Evolutionary conservation across 1,140 invertebrate genomes (phyloP).

Genomic region (Zaprionus tsacasi): DNA sequence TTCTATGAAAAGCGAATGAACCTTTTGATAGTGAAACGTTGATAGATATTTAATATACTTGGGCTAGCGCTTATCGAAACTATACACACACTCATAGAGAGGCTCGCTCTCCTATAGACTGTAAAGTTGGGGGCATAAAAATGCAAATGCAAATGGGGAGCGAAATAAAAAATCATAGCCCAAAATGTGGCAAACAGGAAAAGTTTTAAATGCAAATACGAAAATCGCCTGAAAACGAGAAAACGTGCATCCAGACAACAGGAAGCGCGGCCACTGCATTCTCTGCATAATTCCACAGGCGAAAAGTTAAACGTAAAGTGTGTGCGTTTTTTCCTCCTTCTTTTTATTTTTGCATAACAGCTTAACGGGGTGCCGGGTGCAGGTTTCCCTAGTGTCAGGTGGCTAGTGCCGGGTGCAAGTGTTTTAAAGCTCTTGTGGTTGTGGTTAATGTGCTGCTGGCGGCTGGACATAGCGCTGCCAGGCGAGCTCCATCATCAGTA

Average conservation of each 20-base stretch:
- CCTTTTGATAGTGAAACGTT: not conserved
- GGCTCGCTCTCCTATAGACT: not conserved
- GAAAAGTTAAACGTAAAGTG: constrained; percentile 74
- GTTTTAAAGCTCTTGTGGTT: not conserved
- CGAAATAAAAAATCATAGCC: constrained; percentile 51
- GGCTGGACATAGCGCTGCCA: constrained; percentile 59
- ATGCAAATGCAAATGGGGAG: constrained; percentile 41
- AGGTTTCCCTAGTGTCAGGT: not conserved
- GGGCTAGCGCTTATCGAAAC: constrained; percentile 14
- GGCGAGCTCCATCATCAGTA: constrained; percentile 58
- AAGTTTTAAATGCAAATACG: constrained; percentile 79
- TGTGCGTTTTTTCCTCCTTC: constrained; percentile 41
- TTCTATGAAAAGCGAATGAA: not conserved
- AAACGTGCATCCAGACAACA: constrained; percentile 59
- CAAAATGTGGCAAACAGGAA: constrained; percentile 68
- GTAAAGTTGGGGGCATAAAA: constrained; percentile 47
- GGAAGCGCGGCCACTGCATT: constrained; percentile 52
- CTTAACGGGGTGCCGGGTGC: constrained; percentile 47
- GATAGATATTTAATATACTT: constrained; percentile 35
- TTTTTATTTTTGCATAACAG: constrained; percentile 51
- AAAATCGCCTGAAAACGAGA: constrained; percentile 69
- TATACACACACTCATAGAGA: not conserved
- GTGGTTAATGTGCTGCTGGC: not conserved
- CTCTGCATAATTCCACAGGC: constrained; percentile 67
- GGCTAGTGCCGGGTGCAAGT: constrained; percentile 1